Evolutionary conservation across 2,113 vertebrate species (phyloP).

Genomic region (Psilopogon haemacephalus): DNA sequence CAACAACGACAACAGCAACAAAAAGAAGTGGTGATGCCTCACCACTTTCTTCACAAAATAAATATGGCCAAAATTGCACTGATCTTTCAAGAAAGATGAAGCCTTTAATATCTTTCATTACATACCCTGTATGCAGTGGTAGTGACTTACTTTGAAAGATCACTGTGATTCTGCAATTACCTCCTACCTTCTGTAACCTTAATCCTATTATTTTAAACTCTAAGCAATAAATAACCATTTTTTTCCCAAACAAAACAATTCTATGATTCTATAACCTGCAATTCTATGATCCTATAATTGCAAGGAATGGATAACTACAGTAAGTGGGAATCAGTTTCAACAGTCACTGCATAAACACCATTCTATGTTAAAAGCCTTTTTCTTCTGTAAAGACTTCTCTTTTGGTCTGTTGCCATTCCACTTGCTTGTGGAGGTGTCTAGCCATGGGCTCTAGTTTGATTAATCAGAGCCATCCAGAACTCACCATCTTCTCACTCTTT

Average conservation of each 20-base stretch:
- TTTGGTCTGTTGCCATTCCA: neutral
- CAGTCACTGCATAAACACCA: neutral
- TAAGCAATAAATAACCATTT: neutral
- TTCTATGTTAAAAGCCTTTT: neutral
- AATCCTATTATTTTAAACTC: neutral
- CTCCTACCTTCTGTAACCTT: neutral
- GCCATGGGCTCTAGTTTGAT: fast-evolving
- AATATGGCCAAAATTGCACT: neutral
- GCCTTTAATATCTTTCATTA: neutral
- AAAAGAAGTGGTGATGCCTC: neutral
- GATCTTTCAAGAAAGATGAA: neutral
- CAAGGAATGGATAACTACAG: fast-evolving
- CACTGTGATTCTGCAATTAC: neutral
- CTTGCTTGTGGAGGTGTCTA: neutral
- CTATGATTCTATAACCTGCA: neutral
- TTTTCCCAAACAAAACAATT: too few relatives aligned
- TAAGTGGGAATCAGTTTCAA: fast-evolving
- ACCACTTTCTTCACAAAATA: neutral
- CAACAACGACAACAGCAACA: neutral
- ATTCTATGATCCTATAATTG: neutral
- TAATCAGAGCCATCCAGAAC: neutral
- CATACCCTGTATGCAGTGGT: neutral
- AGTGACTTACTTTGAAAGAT: neutral
- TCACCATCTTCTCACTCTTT: neutral
- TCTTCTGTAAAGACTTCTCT: neutral